A percentile compares a stretch with the other conserved stretches of the same genome.
phyloP scores from a whole-genome alignment of 2,797 vertebrate genomes.

The Aeoliscus strigatus region DNA sequence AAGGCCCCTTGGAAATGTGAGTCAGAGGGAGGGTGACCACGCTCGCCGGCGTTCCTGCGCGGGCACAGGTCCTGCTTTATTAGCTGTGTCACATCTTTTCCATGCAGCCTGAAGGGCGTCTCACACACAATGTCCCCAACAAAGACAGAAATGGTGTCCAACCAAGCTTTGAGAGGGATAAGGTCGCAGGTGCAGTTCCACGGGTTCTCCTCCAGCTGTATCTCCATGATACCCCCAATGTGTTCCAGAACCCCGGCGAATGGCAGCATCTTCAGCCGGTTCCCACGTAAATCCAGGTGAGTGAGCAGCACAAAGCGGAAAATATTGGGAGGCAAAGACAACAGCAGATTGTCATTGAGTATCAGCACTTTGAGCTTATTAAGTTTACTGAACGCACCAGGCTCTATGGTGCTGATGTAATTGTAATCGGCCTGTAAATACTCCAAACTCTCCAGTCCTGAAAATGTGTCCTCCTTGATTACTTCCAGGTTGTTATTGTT shows the following conservation, averaged over 20 bases:
- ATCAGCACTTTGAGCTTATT: conserved; percentile 96
- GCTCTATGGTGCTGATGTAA: conserved; percentile 93
- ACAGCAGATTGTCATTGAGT: conserved; percentile 95
- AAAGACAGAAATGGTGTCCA: conserved; percentile 94
- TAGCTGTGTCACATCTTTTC: conserved; percentile 94
- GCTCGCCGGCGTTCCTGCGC: conserved; percentile 81
- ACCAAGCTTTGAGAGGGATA: conserved; percentile 89
- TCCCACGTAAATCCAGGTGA: conserved; percentile 95
- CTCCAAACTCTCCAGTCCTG: conserved; percentile 93
- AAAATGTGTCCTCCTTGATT: conserved; percentile 94
- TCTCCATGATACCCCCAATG: conserved; percentile 93
- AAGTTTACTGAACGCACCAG: conserved; percentile 96
- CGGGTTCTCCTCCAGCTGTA: conserved; percentile 92
- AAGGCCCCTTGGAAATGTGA: conserved; percentile 78
- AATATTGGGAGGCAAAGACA: conserved; percentile 91
- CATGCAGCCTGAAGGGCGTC: conserved; percentile 93
- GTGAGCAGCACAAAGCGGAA: conserved; percentile 97
- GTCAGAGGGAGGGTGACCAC: conserved; percentile 76
- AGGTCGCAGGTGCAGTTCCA: conserved; percentile 95
- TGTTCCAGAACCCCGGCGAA: conserved; percentile 96
- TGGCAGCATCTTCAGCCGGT: conserved; percentile 89
- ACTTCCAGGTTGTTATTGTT: conserved; percentile 97
- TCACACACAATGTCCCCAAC: conserved; percentile 95
- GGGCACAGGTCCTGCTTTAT: conserved; percentile 96
- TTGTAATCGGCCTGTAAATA: conserved; percentile 98